Conservation (phyloP, 2,113 vertebrate species). For the Hepsetus odoe region DNA sequence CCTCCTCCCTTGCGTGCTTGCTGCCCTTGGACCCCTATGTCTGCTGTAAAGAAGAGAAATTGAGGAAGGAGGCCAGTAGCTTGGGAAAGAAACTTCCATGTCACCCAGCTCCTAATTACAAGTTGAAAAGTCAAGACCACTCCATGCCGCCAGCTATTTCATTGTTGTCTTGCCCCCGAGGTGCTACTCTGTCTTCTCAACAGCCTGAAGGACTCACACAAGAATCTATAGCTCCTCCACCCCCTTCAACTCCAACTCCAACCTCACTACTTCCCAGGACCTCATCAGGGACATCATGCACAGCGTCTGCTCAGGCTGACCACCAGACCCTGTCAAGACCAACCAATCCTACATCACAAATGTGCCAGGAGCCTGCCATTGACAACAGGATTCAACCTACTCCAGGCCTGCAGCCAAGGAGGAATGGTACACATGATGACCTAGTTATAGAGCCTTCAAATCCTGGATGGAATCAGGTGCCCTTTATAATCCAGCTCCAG, state of each 20-base stretch:
- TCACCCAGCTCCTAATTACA: constrained; percentile 79
- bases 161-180: constrained; percentile 74
- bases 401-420: constrained; percentile 55
- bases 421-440: constrained; percentile 62
- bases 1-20: constrained; percentile 74
- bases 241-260: background rate
- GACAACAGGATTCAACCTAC: constrained; percentile 73
- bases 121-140: constrained; percentile 79
- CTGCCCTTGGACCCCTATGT: constrained; percentile 85
- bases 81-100: constrained; percentile 84
- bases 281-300: constrained; percentile 78
- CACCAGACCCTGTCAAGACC: constrained; percentile 78
- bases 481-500: constrained; percentile 82
- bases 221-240: constrained; percentile 17
- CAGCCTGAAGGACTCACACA: constrained; percentile 29
- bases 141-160: constrained; percentile 29
- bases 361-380: constrained; percentile 75
- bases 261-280: constrained; percentile 66
- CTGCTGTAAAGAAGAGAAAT: constrained; percentile 74
- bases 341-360: constrained; percentile 78
- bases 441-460: constrained; percentile 79
- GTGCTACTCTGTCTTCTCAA: constrained; percentile 74
- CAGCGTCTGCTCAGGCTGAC: constrained; percentile 80
- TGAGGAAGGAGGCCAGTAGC: constrained; percentile 73
- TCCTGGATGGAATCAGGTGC: constrained; percentile 72